Evolutionary conservation across 2,888 invertebrate genomes (phyloP).

Genomic region (Geotrupes spiniger): DNA sequence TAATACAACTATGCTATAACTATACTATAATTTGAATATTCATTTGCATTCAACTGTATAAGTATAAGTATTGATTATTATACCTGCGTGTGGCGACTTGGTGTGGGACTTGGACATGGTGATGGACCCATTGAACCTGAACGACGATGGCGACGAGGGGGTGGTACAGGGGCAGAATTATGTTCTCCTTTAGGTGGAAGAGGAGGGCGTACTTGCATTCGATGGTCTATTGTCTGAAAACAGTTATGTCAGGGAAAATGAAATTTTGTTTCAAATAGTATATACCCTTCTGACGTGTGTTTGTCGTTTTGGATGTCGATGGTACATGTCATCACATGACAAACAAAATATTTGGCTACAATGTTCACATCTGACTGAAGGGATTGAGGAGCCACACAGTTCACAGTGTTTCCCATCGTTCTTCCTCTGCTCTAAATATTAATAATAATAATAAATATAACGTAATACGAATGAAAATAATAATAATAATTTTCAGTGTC

Average conservation of each 20-base stretch:
- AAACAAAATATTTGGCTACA: conserved; percentile 85
- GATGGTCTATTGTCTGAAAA: conserved; percentile 33
- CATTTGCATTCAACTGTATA: too few relatives aligned
- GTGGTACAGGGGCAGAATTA: conserved; percentile 61
- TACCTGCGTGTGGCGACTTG: conserved; percentile 49
- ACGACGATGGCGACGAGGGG: conserved; percentile 60
- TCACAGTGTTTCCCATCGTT: conserved; percentile 70
- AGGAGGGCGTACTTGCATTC: conserved; percentile 54
- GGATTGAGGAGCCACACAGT: conserved; percentile 78
- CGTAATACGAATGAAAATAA: too few relatives aligned
- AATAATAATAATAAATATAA: conserved; percentile 12
- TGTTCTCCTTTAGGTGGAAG: conserved; percentile 66
- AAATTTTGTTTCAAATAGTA: conserved; percentile 9
- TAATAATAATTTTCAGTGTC: too few relatives aligned
- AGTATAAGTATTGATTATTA: too few relatives aligned
- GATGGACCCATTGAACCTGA: conserved; percentile 54
- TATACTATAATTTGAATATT: too few relatives aligned
- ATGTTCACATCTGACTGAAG: conserved; percentile 78
- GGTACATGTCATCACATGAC: conserved; percentile 93
- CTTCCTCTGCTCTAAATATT: conserved; percentile 32
- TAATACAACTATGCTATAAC: too few relatives aligned
- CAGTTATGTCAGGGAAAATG: conserved; percentile 8
- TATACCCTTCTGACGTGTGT: conserved; percentile 74
- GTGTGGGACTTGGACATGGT: conserved; percentile 51
- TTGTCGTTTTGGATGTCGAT: conserved; percentile 85